Evolutionary conservation across 2,888 invertebrate species (phyloP).

Genomic region (Luperina testacea): DNA sequence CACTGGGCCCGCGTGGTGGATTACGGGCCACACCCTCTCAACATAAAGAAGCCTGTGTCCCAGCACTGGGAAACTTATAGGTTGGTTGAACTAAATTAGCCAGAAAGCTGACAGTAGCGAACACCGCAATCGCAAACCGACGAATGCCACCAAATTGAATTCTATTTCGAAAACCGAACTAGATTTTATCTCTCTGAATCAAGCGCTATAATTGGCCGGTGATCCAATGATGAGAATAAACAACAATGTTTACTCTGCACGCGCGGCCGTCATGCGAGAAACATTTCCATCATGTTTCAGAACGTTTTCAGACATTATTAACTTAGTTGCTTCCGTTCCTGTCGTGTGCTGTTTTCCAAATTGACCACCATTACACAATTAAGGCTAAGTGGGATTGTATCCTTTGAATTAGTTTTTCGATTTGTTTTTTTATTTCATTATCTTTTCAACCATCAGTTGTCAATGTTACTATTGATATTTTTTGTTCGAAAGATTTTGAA

Average conservation of each 20-base stretch:
- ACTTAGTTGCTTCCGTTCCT: conserved; percentile 72
- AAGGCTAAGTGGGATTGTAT: conserved; percentile 67
- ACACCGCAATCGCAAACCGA: background rate
- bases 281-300: conserved; percentile 77
- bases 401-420: conserved; percentile 40
- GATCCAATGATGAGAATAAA: conserved; percentile 67
- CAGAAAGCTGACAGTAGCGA: background rate
- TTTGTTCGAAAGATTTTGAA: background rate
- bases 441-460: conserved; percentile 24
- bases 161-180: conserved; percentile 38
- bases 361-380: conserved; percentile 68
- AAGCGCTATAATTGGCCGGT: conserved; percentile 61
- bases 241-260: conserved; percentile 63
- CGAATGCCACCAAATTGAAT: conserved; percentile 24
- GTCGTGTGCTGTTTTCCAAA: conserved; percentile 66
- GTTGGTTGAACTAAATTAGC: background rate
- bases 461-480: background rate
- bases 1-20: too few species aligned
- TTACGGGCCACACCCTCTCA: too few species aligned
- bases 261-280: conserved; percentile 75
- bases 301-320: conserved; percentile 75
- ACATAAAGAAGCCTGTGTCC: too few species aligned
- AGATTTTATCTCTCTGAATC: conserved; percentile 57
- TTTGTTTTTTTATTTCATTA: conserved; percentile 48
- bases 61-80: too few species aligned